A percentile compares a stretch with the other conserved stretches of the same genome.
Conservation (phyloP, 1,140 invertebrate genomes). For the Formica exsecta region DNA sequence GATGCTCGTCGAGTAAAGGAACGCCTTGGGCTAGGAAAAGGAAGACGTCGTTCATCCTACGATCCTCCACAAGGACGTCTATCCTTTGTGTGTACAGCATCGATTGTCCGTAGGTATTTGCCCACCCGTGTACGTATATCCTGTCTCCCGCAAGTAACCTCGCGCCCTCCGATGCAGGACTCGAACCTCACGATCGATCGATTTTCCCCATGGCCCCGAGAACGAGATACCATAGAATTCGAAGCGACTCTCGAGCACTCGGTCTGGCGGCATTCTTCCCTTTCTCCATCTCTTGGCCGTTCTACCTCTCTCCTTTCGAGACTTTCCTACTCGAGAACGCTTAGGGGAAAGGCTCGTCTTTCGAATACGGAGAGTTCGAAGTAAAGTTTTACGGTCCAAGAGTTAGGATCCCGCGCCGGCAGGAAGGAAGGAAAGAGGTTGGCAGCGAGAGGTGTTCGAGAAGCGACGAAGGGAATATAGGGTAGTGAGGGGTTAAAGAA, state of each 20-base stretch:
- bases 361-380: conserved; percentile 67
- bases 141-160: conserved; percentile 59
- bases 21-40: conserved; percentile 54
- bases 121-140: conserved; percentile 46
- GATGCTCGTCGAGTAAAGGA: conserved; percentile 52
- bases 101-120: conserved; percentile 41
- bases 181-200: conserved; percentile 66
- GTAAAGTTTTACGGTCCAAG: conserved; percentile 80
- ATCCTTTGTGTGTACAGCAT: conserved; percentile 47
- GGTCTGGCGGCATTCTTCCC: conserved; percentile 49
- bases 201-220: conserved; percentile 49
- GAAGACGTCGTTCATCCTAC: conserved; percentile 49
- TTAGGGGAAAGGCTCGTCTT: conserved; percentile 72
- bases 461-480: background rate
- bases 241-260: conserved; percentile 60
- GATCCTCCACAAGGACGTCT: conserved; percentile 36
- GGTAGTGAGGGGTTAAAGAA: conserved; percentile 53
- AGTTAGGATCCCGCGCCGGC: conserved; percentile 69
- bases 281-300: background rate
- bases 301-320: background rate
- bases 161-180: conserved; percentile 38
- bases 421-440: conserved; percentile 25
- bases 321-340: conserved; percentile 50
- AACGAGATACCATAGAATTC: conserved; percentile 68
- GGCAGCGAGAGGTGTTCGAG: conserved; percentile 54